Conservation (phyloP, 2,797 vertebrate genomes). For the Oophaga sylvatica region DNA sequence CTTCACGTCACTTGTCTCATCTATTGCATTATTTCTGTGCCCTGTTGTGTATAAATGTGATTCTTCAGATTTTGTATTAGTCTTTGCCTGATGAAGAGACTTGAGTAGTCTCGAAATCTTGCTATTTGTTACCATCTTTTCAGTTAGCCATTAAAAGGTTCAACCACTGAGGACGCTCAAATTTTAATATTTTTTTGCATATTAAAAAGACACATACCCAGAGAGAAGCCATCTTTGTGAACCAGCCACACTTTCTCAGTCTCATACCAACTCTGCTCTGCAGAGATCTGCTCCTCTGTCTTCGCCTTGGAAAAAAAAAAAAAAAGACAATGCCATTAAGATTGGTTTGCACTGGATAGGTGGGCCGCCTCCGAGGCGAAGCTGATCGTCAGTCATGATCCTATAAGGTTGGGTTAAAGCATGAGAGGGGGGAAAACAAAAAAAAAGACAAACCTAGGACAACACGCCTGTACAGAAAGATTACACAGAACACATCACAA, state of each 20-base stretch:
- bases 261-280: conserved; percentile 94
- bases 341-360: background rate
- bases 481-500: background rate
- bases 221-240: conserved; percentile 93
- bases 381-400: background rate
- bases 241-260: conserved; percentile 96
- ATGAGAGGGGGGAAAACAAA: background rate
- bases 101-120: no score
- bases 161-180: no score
- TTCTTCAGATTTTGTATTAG: no score
- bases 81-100: no score
- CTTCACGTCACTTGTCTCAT: no score
- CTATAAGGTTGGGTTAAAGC: background rate
- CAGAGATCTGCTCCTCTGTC: conserved; percentile 93
- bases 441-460: background rate
- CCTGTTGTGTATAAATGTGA: no score
- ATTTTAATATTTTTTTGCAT: no score
- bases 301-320: conserved; percentile 79
- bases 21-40: no score
- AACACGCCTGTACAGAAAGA: background rate
- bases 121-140: no score
- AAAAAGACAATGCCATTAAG: conserved; percentile 15
- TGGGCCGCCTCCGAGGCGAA: background rate
- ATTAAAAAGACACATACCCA: conserved; percentile 79
- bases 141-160: no score